These are phyloP conservation scores for Tiliqua scincoides DNA, from an alignment of 2,113 vertebrate genomes.

Conservation along the genomic window DNA sequence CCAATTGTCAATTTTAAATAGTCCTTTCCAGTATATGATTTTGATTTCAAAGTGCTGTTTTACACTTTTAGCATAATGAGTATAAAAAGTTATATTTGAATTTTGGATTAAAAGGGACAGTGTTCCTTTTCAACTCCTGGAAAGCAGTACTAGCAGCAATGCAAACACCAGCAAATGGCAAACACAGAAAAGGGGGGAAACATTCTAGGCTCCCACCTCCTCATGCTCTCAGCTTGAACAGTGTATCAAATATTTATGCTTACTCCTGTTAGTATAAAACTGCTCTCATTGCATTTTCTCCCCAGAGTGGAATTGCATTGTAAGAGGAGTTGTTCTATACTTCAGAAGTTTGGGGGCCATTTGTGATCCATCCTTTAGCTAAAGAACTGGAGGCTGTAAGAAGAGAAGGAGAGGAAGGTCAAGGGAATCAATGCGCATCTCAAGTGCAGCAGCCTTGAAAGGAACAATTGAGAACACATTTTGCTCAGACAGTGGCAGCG, in stretches of 20 bases:
- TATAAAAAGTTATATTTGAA: neutral
- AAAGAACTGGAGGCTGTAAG: slow-evolving; percentile 27
- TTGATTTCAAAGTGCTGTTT: neutral
- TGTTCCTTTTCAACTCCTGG: neutral
- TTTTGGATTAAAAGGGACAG: neutral
- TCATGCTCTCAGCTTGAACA: slow-evolving; percentile 14
- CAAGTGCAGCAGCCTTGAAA: slow-evolving; percentile 15
- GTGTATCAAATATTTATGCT: slow-evolving; percentile 54
- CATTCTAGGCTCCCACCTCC: neutral
- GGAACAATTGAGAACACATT: slow-evolving; percentile 29
- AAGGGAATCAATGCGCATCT: slow-evolving; percentile 35
- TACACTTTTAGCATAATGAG: neutral
- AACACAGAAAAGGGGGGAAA: slow-evolving; percentile 15
- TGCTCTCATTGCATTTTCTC: slow-evolving; percentile 26
- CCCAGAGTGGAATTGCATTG: neutral
- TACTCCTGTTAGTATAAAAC: slow-evolving; percentile 50
- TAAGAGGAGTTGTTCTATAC: neutral
- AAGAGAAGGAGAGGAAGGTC: slow-evolving; percentile 26
- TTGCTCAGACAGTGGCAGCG: neutral
- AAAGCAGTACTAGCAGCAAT: neutral
- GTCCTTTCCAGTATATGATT: too few species aligned
- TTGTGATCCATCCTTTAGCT: slow-evolving; percentile 53
- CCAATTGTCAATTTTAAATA: too few species aligned
- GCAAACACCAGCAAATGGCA: neutral
- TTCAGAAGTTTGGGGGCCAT: slow-evolving; percentile 8